Percentiles rank a stretch among this genome's conserved stretches.
Evolutionary conservation across 1,140 invertebrate genomes (phyloP).

Genomic region (Venustaconcha ellipsiformis): DNA sequence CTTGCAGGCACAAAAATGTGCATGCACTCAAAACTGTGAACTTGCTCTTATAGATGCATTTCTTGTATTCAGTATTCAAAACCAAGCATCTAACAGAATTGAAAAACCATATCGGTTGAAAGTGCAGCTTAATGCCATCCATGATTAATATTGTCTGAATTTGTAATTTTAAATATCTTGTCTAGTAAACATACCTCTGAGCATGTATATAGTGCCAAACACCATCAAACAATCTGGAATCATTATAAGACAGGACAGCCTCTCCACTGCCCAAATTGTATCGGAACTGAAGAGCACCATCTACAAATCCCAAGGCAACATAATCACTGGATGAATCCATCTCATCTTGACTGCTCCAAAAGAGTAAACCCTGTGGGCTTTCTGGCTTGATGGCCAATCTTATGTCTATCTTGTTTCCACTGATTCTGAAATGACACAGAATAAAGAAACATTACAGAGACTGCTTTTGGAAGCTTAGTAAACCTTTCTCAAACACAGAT

Average conservation of each 20-base stretch:
- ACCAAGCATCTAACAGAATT: too few species aligned
- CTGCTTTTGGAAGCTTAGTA: not conserved
- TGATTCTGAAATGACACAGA: slow-evolving; percentile 74
- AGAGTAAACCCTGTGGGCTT: slow-evolving; percentile 81
- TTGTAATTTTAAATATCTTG: too few species aligned
- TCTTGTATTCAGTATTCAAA: too few species aligned
- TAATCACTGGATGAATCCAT: slow-evolving; percentile 73
- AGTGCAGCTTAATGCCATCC: too few species aligned
- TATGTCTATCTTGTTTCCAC: slow-evolving; percentile 83
- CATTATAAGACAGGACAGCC: slow-evolving; percentile 81
- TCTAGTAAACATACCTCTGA: slow-evolving; percentile 77
- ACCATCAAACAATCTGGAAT: slow-evolving; percentile 89
- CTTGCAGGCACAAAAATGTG: too few species aligned
- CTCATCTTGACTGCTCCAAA: slow-evolving; percentile 87
- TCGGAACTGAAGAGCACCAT: slow-evolving; percentile 77
- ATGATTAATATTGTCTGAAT: too few species aligned
- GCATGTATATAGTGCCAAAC: slow-evolving; percentile 91
- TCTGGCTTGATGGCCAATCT: slow-evolving; percentile 82
- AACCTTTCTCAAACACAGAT: not conserved
- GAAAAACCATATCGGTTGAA: too few species aligned
- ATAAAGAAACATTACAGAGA: slow-evolving; percentile 1
- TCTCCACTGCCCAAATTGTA: slow-evolving; percentile 82
- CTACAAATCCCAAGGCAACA: slow-evolving; percentile 85
- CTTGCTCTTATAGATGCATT: too few species aligned
- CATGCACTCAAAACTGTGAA: too few species aligned